Conservation (phyloP, 1,140 invertebrate genomes). For the Drosophila truncata region DNA sequence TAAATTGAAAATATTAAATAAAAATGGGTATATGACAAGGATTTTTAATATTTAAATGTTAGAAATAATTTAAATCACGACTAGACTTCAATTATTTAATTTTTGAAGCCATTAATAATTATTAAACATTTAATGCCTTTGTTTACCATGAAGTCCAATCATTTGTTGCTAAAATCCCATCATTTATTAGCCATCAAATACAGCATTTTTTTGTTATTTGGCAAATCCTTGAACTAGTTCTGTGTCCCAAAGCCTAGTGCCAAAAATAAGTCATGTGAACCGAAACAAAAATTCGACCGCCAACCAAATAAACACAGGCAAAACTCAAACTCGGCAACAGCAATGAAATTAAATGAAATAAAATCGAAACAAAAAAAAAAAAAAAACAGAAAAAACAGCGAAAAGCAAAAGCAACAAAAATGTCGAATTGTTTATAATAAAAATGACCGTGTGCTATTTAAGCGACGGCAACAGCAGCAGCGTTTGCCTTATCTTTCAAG, state of each 20-base stretch:
- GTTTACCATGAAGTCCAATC: background rate
- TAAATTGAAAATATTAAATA: background rate
- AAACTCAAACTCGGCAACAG: slow-evolving; percentile 73
- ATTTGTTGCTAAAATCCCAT: slow-evolving; percentile 25
- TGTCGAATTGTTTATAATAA: slow-evolving; percentile 84
- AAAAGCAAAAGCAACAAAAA: slow-evolving; percentile 46
- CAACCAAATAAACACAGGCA: slow-evolving; percentile 61
- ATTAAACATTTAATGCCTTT: background rate
- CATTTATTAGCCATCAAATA: slow-evolving; percentile 37
- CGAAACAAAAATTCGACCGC: slow-evolving; percentile 56
- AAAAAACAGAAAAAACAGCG: slow-evolving; percentile 25
- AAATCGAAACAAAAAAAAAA: slow-evolving; percentile 39
- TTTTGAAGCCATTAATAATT: background rate
- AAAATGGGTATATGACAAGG: background rate
- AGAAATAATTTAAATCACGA: background rate
- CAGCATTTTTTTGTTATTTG: slow-evolving; percentile 29
- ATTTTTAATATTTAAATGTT: background rate
- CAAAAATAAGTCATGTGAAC: slow-evolving; percentile 68
- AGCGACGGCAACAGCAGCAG: slow-evolving; percentile 46
- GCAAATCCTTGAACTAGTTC: slow-evolving; percentile 80
- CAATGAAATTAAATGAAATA: slow-evolving; percentile 49
- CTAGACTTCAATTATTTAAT: background rate
- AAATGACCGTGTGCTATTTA: slow-evolving; percentile 84
- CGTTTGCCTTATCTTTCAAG: slow-evolving; percentile 79
- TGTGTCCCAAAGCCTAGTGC: slow-evolving; percentile 43